Evolutionary conservation across 2,113 vertebrate species (phyloP).

Genomic region (Corydoras sp.): DNA sequence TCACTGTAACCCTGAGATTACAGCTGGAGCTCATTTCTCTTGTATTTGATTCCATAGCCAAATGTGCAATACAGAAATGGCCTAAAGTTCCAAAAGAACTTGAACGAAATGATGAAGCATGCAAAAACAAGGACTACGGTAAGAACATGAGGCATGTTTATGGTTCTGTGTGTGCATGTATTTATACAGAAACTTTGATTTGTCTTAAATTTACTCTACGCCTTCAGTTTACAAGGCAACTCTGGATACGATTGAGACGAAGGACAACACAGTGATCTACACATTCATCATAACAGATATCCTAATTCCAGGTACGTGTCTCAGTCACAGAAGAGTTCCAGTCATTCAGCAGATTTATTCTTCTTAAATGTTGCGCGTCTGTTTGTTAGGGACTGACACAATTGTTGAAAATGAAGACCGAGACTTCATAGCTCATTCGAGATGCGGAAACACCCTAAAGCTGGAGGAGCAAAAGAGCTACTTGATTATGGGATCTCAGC

Average conservation of each 20-base stretch:
- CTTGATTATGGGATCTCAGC: constrained; percentile 56
- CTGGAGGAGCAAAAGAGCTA: constrained; percentile 39
- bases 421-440: constrained; percentile 44
- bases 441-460: constrained; percentile 45
- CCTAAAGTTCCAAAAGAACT: neutral
- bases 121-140: constrained; percentile 61
- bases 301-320: constrained; percentile 42
- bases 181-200: neutral
- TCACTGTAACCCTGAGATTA: neutral
- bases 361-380: neutral
- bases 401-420: neutral
- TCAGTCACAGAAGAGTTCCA: neutral
- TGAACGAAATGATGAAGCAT: constrained; percentile 53
- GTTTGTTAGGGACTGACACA: constrained; percentile 48
- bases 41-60: constrained; percentile 55
- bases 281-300: neutral
- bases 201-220: neutral
- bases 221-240: constrained; percentile 31
- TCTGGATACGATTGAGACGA: constrained; percentile 47
- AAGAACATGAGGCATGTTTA: constrained; percentile 10
- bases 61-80: constrained; percentile 66
- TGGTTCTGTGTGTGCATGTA: neutral
- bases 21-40: no score
- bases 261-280: constrained; percentile 41
- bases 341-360: neutral